These are phyloP conservation scores for Lasaia peninsularis DNA, from an alignment of 1,140 invertebrate species.

Conservation along the genomic window DNA sequence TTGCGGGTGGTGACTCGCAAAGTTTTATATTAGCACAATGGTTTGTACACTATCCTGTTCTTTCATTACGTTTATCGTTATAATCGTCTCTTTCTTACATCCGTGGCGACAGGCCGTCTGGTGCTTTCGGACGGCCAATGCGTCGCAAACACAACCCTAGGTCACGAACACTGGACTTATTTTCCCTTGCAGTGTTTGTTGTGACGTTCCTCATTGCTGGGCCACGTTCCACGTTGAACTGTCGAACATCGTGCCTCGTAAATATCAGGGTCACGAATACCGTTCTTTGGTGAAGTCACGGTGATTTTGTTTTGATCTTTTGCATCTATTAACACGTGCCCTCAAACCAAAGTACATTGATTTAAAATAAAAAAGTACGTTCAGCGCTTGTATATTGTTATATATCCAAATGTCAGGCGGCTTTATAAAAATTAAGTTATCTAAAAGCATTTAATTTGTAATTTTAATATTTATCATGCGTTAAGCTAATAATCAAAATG, in stretches of 20 bases:
- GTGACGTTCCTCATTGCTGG: conserved; percentile 22
- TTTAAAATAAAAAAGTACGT: too few relatives aligned
- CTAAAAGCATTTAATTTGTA: too few relatives aligned
- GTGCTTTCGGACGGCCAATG: conserved; percentile 48
- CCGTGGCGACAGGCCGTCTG: conserved; percentile 71
- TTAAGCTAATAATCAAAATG: too few relatives aligned
- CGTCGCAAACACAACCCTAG: conserved; percentile 64
- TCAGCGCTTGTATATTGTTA: too few relatives aligned
- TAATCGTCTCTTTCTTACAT: conserved; percentile 41
- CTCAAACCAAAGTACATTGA: not conserved
- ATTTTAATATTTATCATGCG: too few relatives aligned
- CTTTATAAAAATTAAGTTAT: too few relatives aligned
- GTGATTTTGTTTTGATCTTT: conserved; percentile 1
- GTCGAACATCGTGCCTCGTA: conserved; percentile 17
- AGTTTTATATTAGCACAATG: conserved; percentile 58
- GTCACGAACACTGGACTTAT: conserved; percentile 55
- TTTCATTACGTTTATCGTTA: conserved; percentile 28
- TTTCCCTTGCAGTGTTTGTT: conserved; percentile 35
- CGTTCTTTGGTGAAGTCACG: conserved; percentile 22
- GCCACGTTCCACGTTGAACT: conserved; percentile 21
- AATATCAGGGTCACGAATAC: conserved; percentile 34
- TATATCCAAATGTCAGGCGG: too few relatives aligned
- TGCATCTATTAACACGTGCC: not conserved
- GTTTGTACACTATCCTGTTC: conserved; percentile 39
- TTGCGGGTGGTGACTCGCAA: conserved; percentile 41